Conservation (phyloP, 64 coral and sea anemone species). For the Actinia tenebrosa region DNA sequence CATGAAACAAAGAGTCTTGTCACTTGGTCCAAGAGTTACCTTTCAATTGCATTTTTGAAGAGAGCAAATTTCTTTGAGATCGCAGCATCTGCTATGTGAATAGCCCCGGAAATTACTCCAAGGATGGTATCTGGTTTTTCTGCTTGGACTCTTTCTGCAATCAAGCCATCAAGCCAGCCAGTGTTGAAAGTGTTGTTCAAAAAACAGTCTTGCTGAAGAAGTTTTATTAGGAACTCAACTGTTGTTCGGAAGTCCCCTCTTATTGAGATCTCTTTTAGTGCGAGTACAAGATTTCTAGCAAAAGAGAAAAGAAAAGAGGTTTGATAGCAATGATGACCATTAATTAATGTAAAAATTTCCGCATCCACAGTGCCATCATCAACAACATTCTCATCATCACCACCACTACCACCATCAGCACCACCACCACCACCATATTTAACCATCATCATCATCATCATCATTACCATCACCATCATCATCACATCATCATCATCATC, state of each 20-base stretch:
- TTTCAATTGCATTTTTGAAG: constrained; percentile 86
- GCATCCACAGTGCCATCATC: too few relatives aligned
- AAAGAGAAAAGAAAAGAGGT: not conserved
- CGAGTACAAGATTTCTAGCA: constrained; percentile 80
- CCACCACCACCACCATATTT: not conserved
- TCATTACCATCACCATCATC: not conserved
- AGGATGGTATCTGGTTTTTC: constrained; percentile 92
- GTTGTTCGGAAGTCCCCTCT: constrained; percentile 98
- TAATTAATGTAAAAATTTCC: too few relatives aligned
- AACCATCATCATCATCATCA: not conserved
- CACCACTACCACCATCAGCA: not conserved
- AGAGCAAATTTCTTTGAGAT: constrained; percentile 80
- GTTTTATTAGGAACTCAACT: constrained; percentile 90
- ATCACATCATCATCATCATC: too few relatives aligned
- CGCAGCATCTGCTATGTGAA: constrained; percentile 81
- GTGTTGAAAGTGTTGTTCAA: constrained; percentile 80
- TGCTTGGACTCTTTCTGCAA: constrained; percentile 85
- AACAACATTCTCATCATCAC: not conserved
- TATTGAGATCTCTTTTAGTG: constrained; percentile 97
- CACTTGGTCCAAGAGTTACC: constrained; percentile 21
- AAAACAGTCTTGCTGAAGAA: constrained; percentile 89
- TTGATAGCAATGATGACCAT: too few relatives aligned
- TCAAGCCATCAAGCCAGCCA: constrained; percentile 84
- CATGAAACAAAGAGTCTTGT: too few relatives aligned
- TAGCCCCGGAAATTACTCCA: constrained; percentile 85